Evolutionary conservation across 2,888 invertebrate genomes (phyloP).

Genomic region (Megalurothrips usitatus): DNA sequence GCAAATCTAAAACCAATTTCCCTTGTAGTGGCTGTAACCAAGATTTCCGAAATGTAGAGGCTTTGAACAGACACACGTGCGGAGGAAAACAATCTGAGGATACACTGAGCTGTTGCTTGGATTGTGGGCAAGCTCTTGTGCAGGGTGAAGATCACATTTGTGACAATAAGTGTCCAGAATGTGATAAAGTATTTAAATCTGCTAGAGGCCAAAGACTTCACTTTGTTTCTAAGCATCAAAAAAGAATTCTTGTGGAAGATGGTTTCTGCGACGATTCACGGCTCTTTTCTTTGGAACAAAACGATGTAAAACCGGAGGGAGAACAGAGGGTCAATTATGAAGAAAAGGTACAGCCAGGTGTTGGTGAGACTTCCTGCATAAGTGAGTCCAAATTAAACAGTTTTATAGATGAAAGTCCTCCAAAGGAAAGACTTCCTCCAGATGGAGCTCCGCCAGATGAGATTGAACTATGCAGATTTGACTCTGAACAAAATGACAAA

Average conservation of each 20-base stretch:
- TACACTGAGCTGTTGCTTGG: background rate
- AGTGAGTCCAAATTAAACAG: background rate
- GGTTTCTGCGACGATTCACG: background rate
- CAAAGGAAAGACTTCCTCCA: background rate
- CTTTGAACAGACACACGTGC: background rate
- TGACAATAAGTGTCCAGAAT: background rate
- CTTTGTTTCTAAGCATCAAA: background rate
- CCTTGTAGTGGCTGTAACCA: background rate
- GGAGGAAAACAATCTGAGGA: background rate
- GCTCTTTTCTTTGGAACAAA: background rate
- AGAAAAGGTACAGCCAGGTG: background rate
- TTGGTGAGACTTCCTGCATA: background rate
- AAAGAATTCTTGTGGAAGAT: background rate
- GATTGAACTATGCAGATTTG: background rate
- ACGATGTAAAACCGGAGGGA: background rate
- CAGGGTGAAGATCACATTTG: background rate
- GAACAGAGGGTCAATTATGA: background rate
- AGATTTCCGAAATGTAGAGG: conserved; percentile 5
- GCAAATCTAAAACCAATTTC: background rate
- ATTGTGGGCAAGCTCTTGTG: background rate
- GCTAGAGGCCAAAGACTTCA: background rate
- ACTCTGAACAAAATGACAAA: background rate
- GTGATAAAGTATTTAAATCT: conserved; percentile 10
- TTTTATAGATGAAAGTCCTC: background rate
- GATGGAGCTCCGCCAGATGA: background rate